These are phyloP conservation scores for Odocoileus hemionus DNA, from an alignment of 2,113 vertebrate genomes.

Conservation along the genomic window DNA sequence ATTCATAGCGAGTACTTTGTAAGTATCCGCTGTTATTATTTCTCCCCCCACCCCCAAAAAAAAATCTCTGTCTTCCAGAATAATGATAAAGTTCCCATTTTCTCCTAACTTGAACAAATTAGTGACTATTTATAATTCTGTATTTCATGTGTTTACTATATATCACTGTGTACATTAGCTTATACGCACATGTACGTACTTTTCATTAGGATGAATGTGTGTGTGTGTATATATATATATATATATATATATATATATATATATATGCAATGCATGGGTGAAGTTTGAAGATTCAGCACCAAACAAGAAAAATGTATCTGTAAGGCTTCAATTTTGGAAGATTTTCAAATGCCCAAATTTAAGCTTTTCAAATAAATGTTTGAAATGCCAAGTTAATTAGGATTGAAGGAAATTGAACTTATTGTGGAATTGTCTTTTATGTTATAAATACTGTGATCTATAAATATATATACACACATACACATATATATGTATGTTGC, in stretches of 20 bases:
- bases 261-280: not conserved
- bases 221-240: not conserved
- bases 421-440: not conserved
- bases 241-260: not conserved
- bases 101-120: not conserved
- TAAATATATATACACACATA: not conserved
- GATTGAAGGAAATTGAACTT: not conserved
- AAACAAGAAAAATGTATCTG: not conserved
- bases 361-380: not conserved
- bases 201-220: not conserved
- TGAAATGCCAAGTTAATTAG: not conserved
- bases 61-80: not conserved
- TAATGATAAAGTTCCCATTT: not conserved
- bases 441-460: not conserved
- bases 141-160: not conserved
- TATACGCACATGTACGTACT: accelerated
- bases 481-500: not conserved
- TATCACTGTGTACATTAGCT: not conserved
- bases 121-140: not conserved
- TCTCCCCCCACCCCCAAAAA: not conserved
- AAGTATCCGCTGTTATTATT: not conserved
- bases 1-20: not conserved
- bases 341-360: not conserved
- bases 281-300: not conserved
- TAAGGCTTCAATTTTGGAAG: not conserved